Evolutionary conservation across 2,113 vertebrate genomes (phyloP).

Genomic region (Leptobrachium ailaonicum): DNA sequence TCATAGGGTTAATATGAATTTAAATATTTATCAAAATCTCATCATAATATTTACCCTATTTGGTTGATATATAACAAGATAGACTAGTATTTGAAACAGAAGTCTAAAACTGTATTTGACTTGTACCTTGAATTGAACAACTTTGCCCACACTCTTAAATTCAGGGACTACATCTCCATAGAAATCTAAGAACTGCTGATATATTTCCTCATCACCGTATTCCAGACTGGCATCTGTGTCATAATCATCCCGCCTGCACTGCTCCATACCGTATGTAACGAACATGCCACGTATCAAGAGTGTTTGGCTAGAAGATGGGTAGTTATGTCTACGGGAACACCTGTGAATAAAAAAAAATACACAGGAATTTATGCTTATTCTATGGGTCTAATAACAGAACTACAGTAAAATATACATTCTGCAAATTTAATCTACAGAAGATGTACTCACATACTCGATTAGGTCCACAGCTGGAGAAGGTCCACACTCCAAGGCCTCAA

Average conservation of each 20-base stretch:
- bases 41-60: too few relatives aligned
- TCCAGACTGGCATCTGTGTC: constrained; percentile 90
- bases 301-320: constrained; percentile 81
- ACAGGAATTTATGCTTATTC: too few relatives aligned
- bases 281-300: constrained; percentile 93
- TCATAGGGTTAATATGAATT: too few relatives aligned
- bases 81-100: too few relatives aligned
- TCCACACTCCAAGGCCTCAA: too few relatives aligned
- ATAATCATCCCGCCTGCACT: constrained; percentile 88
- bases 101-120: too few relatives aligned
- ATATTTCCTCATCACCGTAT: constrained; percentile 91
- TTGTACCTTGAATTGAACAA: constrained; percentile 93
- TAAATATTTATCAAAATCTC: too few relatives aligned
- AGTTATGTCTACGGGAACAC: constrained; percentile 90
- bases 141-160: constrained; percentile 86
- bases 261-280: constrained; percentile 90
- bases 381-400: too few relatives aligned
- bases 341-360: constrained; percentile 57
- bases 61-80: too few relatives aligned
- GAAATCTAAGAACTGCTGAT: constrained; percentile 93
- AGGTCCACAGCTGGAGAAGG: too few relatives aligned
- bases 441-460: too few relatives aligned
- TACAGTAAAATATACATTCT: background rate
- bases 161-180: constrained; percentile 92
- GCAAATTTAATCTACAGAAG: background rate